Evolutionary conservation across 92 coral and sea anemone species (phyloP).

Genomic region (Epizoanthus fatuus): DNA sequence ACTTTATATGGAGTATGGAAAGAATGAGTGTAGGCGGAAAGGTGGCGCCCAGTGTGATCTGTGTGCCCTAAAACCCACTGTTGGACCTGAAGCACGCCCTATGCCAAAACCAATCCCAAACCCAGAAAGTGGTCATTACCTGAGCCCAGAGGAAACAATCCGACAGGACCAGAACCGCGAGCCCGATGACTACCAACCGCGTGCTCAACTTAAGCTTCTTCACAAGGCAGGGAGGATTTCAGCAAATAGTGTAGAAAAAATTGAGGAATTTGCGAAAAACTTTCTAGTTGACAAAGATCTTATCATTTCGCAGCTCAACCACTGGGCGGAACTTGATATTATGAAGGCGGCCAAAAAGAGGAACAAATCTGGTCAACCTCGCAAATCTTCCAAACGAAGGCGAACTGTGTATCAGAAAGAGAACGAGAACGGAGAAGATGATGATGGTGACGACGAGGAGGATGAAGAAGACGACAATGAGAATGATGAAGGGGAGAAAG

Average conservation of each 20-base stretch:
- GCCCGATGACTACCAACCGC: neutral
- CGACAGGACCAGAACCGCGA: neutral
- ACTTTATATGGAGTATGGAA: too few relatives aligned
- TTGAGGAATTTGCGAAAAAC: neutral
- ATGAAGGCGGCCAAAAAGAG: conserved; percentile 6
- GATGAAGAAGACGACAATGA: neutral
- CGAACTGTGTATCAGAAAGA: neutral
- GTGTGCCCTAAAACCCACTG: neutral
- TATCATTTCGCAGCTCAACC: neutral
- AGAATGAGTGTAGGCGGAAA: too few relatives aligned
- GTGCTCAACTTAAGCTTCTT: conserved; percentile 7
- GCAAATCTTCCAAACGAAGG: conserved; percentile 9
- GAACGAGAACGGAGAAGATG: neutral
- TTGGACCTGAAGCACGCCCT: neutral
- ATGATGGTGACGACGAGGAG: neutral
- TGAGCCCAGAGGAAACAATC: conserved; percentile 2
- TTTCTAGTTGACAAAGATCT: neutral
- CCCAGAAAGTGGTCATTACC: conserved; percentile 20
- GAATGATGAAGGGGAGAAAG: too few relatives aligned
- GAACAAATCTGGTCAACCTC: neutral
- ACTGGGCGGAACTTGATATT: conserved; percentile 9
- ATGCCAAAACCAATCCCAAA: neutral
- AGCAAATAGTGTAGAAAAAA: neutral
- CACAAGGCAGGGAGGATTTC: neutral
- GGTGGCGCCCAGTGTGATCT: neutral